Conservation (phyloP, 2,888 invertebrate species). For the Dicycla oo region DNA sequence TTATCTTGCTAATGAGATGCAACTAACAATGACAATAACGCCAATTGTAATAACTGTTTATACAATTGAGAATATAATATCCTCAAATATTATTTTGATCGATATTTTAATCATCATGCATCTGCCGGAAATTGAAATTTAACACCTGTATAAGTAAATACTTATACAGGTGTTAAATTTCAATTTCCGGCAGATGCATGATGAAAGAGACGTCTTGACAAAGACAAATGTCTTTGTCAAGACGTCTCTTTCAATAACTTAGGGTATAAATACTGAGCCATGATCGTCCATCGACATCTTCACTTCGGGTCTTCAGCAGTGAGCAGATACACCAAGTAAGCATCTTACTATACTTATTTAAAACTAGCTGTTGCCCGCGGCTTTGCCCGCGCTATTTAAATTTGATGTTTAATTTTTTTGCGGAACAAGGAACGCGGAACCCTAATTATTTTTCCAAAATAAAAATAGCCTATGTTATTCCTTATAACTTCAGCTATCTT, state of each 20-base stretch:
- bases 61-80: not conserved
- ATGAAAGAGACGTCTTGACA: too few species aligned
- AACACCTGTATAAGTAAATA: not conserved
- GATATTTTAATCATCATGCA: not conserved
- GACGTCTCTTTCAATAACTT: not conserved
- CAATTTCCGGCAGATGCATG: too few species aligned
- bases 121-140: not conserved
- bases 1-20: not conserved
- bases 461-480: too few species aligned
- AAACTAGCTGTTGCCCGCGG: too few species aligned
- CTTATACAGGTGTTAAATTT: conserved; percentile 34
- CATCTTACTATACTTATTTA: not conserved
- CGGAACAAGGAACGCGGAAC: too few species aligned
- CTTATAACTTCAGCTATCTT: too few species aligned
- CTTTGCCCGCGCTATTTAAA: too few species aligned
- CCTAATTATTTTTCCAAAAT: too few species aligned
- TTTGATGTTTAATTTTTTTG: too few species aligned
- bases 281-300: not conserved
- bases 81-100: not conserved
- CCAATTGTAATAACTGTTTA: conserved; percentile 7
- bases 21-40: not conserved
- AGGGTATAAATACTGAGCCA: conserved; percentile 26
- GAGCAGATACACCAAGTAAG: conserved; percentile 20
- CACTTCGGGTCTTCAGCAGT: not conserved
- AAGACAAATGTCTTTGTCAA: too few species aligned